Base-by-base conservation (phyloP, 2,888 invertebrate species). In the Tubiluchus corallicola region DNA sequence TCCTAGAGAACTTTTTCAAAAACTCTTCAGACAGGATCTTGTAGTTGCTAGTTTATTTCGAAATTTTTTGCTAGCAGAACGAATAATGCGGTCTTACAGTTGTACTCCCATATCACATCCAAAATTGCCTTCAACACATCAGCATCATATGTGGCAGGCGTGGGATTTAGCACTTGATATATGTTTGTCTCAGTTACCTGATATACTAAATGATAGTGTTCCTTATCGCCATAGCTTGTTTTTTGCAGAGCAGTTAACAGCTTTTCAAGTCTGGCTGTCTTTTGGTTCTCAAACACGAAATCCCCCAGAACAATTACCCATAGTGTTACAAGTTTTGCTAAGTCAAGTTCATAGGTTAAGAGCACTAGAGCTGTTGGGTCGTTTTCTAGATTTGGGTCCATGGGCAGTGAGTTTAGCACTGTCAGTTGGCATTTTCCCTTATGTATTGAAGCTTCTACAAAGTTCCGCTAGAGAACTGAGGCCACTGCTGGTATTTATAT, bases 161-260 rank as follows among this genome's bases (percentile, higher is more conserved):
- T 98, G 98, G 98, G 98, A 98, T 67, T 73, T 90, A 57, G 85
- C 92, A 13, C 73, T 98, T 51, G 98, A 98, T 67, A 72, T 90
- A 54, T 90, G 88, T 57, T 71, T 98, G 52, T 77, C 82, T 46
- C 94, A 94, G 66, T 71, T 94, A 55, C 85, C 85, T 1, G 51
- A 51, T 4, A 55, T 65, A 21, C 48, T 63, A 15, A 57, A 50
- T 37, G 48, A 48, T n/a, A n/a, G n/a, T n/a, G n/a, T n/a, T n/a
- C n/a, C n/a, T n/a, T n/a, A n/a, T n/a, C 52, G 57, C 29, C 82
- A 84, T 67, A 76, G 87, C 56, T 77, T 83, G 19, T 98, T 98
- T 71, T 98, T 98, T 66, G 83, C 92, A 60, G 90, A 96, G 61
- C 96, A 98, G 68, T 72, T 98, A 47, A 88, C 90, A 39, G 96